These are phyloP conservation scores for Parthenolecanium corni DNA, from an alignment of 2,888 invertebrate species.

Conservation along the genomic window DNA sequence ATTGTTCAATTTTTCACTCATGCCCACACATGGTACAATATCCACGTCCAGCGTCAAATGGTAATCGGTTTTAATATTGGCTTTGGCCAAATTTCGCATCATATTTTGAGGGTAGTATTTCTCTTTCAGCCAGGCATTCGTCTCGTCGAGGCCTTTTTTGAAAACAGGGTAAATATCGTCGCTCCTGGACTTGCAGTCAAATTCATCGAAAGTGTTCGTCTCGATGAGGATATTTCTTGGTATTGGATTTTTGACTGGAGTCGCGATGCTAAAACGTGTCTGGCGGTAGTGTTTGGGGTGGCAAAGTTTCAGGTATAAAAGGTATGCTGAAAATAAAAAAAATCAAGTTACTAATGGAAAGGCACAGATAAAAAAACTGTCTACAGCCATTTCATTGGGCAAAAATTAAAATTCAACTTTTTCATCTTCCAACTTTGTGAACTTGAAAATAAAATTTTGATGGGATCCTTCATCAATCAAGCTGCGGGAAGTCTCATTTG, in stretches of 20 bases:
- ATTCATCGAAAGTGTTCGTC: background rate
- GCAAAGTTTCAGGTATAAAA: background rate
- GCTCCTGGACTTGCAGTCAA: background rate
- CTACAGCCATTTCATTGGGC: no score
- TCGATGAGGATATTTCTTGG: background rate
- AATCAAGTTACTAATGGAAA: no score
- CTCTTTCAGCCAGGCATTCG: slow-evolving; percentile 17
- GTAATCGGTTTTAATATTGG: slow-evolving; percentile 67
- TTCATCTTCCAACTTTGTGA: no score
- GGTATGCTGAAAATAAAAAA: background rate
- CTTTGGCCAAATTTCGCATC: slow-evolving; percentile 71
- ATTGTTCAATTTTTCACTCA: slow-evolving; percentile 56
- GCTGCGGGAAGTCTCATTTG: no score
- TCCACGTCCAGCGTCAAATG: slow-evolving; percentile 81
- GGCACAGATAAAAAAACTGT: no score
- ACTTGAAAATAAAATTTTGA: no score
- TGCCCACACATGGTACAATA: slow-evolving; percentile 65
- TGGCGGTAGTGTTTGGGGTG: background rate
- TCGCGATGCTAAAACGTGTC: slow-evolving; percentile 1
- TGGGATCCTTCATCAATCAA: no score
- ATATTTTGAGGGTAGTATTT: slow-evolving; percentile 77
- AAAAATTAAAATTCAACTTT: no score
- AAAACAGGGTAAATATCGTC: background rate
- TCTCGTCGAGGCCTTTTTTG: background rate
- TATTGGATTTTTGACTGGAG: background rate